These are phyloP conservation scores for Dendrolimus kikuchii DNA, from an alignment of 1,140 invertebrate species.

Conservation along the genomic window DNA sequence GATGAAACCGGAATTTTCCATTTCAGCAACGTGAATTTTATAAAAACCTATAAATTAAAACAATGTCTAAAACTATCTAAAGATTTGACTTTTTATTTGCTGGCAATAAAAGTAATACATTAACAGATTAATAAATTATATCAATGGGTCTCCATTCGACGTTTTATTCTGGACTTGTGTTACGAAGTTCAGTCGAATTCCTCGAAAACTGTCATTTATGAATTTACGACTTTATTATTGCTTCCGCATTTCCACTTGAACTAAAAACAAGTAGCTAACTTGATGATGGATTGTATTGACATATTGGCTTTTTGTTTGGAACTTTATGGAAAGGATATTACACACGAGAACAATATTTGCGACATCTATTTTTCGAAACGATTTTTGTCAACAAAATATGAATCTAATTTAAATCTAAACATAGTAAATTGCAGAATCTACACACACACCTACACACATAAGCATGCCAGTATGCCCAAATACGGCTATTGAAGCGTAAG, in stretches of 20 bases:
- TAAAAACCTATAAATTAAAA: no score
- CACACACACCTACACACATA: no score
- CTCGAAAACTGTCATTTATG: slow-evolving; percentile 37
- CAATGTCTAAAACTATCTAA: no score
- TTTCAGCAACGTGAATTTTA: no score
- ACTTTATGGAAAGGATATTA: slow-evolving; percentile 1
- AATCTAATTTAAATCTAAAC: no score
- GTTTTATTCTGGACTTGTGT: slow-evolving; percentile 38
- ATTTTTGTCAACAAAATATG: no score
- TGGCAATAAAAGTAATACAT: no score
- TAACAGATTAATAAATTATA: slow-evolving; percentile 20
- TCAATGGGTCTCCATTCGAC: slow-evolving; percentile 21
- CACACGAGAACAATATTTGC: slow-evolving; percentile 2
- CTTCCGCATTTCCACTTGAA: slow-evolving; percentile 15
- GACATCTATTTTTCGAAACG: no score
- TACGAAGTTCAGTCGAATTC: slow-evolving; percentile 23
- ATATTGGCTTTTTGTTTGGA: slow-evolving; percentile 2
- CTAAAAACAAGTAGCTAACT: slow-evolving; percentile 21
- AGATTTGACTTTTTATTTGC: no score
- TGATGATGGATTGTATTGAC: slow-evolving; percentile 18
- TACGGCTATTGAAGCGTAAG: neutral
- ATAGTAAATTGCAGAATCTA: no score
- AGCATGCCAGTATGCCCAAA: neutral
- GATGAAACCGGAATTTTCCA: no score
- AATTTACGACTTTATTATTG: slow-evolving; percentile 38